Evolutionary conservation across 1,140 invertebrate species (phyloP).

Genomic region (Drosophila tani): DNA sequence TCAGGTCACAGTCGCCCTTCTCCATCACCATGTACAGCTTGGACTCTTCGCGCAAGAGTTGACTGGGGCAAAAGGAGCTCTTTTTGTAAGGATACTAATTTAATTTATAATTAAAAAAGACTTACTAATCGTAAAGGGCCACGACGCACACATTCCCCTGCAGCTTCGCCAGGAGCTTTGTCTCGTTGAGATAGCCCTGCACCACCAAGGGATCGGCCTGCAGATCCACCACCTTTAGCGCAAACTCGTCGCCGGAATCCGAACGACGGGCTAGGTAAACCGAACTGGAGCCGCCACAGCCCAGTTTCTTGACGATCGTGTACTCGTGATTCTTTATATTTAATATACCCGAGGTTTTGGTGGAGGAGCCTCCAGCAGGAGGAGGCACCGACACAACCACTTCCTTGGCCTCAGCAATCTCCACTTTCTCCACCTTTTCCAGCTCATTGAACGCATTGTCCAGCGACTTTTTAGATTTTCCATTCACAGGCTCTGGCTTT

Average conservation of each 20-base stretch:
- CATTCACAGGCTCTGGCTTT: constrained; percentile 3
- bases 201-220: constrained; percentile 89
- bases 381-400: background rate
- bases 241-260: constrained; percentile 68
- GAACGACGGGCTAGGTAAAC: constrained; percentile 71
- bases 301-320: constrained; percentile 72
- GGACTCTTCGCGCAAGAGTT: constrained; percentile 87
- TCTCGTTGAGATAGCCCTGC: constrained; percentile 95
- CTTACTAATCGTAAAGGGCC: constrained; percentile 95
- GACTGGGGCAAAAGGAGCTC: constrained; percentile 62
- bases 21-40: constrained; percentile 95
- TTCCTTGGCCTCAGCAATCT: constrained; percentile 13
- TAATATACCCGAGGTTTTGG: constrained; percentile 34
- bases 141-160: constrained; percentile 94
- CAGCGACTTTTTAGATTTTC: constrained; percentile 70
- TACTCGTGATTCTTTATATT: constrained; percentile 75
- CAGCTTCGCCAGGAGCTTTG: constrained; percentile 92
- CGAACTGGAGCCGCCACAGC: constrained; percentile 79
- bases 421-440: background rate
- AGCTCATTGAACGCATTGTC: constrained; percentile 60
- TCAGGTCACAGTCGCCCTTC: constrained; percentile 95
- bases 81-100: background rate
- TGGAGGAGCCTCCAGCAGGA: background rate
- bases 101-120: too few species aligned
- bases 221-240: constrained; percentile 88